These are phyloP conservation scores for Drosophila affinis DNA, from an alignment of 2,888 invertebrate species.

Conservation along the genomic window DNA sequence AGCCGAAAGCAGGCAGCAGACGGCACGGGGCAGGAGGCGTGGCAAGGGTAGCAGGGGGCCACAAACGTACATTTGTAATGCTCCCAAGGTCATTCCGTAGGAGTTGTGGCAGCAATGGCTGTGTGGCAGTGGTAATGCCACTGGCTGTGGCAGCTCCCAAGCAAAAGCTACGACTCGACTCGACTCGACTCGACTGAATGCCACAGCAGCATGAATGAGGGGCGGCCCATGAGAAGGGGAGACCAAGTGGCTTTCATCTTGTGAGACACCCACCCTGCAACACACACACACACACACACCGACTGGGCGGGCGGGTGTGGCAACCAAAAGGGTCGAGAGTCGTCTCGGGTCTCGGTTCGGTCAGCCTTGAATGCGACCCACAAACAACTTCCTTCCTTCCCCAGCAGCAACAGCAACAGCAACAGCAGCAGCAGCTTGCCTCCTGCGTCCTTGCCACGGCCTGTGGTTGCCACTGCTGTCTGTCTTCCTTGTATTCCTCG, in stretches of 20 bases:
- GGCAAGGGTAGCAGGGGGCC: conserved; percentile 24
- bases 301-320: not conserved
- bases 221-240: not conserved
- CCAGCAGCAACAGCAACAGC: conserved; percentile 28
- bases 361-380: conserved; percentile 75
- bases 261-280: conserved; percentile 68
- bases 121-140: not conserved
- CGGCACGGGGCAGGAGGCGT: not conserved
- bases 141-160: not conserved
- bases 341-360: conserved; percentile 52
- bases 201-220: conserved; percentile 54
- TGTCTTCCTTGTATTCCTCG: conserved; percentile 44
- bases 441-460: conserved; percentile 73
- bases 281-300: conserved; percentile 3
- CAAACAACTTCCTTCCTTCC: conserved; percentile 72
- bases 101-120: conserved; percentile 51
- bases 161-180: not conserved
- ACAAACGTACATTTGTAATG: conserved; percentile 67
- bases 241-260: conserved; percentile 75
- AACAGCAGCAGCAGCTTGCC: conserved; percentile 39
- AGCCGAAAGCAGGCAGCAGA: conserved; percentile 14
- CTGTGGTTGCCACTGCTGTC: conserved; percentile 73
- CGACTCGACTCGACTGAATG: not conserved
- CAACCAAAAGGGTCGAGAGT: conserved; percentile 64
- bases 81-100: conserved; percentile 75